Evolutionary conservation across 2,113 vertebrate genomes (phyloP), one percentile per base, ranked within the genome.

Genomic region (Oostethus manadensis): DNA sequence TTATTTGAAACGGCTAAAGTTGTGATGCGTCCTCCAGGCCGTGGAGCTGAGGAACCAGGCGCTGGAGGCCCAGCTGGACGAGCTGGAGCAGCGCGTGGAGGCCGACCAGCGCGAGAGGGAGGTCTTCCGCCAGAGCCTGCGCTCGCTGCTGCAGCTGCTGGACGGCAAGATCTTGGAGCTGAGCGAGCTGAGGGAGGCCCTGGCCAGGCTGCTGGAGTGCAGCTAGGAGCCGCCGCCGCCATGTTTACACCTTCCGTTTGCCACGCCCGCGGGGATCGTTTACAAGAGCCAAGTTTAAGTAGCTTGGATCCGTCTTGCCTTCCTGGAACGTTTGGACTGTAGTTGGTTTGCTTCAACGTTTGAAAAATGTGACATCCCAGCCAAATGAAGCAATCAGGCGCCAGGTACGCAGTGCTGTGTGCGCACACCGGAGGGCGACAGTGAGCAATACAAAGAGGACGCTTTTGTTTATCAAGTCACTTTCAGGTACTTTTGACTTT

Each of bases 121-220:
- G 66, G 87, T 88, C 80, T 97, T 97, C 84, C 90, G 90, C 71
- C 93, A 89, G 87, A 97, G 92, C 79, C 92, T 99, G 84, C 92
- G 94, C 89, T 93, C 94, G 35, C 92, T 98, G 86, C 93, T 99
- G 84, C 91, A 97, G 90, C 93, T 97, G 83, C 92, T 99, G 84
- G 94, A 99, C 84, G 86, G 90, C 57, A 98, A 98, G 90, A 95
- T 98, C 89, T 95, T 96, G 72, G 94, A 99, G 91, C 90, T 99
- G 85, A 93, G 91, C 49, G 94, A 97, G 85, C 92, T 98, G 69
- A 88, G 94, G 66, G 95, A 99, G 90, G 92, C 90, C 66, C 88
- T 99, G 87, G 90, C 92, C 88, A 96, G 93, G 81, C 86, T 99
- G 73, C 88, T 94, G 68, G 92, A 97, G 79, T 88, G 87, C 82